Conservation (phyloP, 2,113 vertebrate genomes). For the Tychaedon coryphoeus region DNA sequence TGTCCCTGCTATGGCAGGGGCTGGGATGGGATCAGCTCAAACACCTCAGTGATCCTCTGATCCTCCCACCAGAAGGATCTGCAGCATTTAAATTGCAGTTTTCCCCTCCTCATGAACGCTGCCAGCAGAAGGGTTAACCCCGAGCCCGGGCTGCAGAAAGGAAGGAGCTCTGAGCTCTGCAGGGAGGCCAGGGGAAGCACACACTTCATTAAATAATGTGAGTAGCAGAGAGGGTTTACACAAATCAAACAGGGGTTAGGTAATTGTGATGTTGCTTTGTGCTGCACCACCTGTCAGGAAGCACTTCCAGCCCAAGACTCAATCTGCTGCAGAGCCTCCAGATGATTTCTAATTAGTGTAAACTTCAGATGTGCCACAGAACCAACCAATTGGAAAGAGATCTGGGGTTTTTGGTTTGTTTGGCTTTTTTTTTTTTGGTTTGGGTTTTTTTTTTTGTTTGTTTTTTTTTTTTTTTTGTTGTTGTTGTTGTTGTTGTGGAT, state of each 20-base stretch:
- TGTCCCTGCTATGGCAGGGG: background rate
- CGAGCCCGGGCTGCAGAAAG: background rate
- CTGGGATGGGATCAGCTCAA: too few relatives aligned
- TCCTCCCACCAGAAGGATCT: accelerated
- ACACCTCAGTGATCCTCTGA: background rate
- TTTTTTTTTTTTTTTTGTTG: too few relatives aligned
- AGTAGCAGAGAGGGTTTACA: constrained; percentile 71
- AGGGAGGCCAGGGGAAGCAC: constrained; percentile 54
- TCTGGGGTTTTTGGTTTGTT: background rate
- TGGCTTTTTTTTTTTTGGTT: too few relatives aligned
- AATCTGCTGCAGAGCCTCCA: constrained; percentile 72
- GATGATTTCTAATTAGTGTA: constrained; percentile 73
- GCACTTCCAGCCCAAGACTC: constrained; percentile 67
- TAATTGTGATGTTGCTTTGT: constrained; percentile 74
- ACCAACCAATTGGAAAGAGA: constrained; percentile 25
- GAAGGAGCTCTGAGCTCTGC: constrained; percentile 1
- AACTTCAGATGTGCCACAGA: constrained; percentile 60
- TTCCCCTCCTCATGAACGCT: background rate
- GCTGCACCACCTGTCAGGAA: constrained; percentile 74
- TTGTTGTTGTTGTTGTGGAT: background rate
- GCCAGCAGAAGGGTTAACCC: constrained; percentile 2
- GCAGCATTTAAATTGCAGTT: background rate
- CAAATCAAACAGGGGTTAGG: constrained; percentile 74
- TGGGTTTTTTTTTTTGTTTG: too few relatives aligned
- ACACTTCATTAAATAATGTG: constrained; percentile 76